Conservation (phyloP, 2,113 vertebrate genomes). For the Pachyramphus minor region DNA sequence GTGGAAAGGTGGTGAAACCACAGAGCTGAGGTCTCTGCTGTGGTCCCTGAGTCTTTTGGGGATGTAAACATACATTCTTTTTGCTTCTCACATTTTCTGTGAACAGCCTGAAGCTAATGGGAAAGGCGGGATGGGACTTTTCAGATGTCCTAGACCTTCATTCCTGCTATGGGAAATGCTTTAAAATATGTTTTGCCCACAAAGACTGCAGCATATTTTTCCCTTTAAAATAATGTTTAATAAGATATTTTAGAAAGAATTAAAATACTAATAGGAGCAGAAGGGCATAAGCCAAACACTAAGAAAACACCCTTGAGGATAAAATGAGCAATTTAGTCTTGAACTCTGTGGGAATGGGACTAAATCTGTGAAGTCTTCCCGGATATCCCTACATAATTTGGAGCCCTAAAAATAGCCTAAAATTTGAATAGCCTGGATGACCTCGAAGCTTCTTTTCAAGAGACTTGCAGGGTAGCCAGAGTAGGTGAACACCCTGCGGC, state of each 20-base stretch:
- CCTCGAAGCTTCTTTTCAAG: background rate
- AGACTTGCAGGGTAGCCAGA: background rate
- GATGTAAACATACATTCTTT: rapidly evolving
- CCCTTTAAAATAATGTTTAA: background rate
- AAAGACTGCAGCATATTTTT: background rate
- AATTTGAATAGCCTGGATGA: background rate
- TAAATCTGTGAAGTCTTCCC: constrained; percentile 42
- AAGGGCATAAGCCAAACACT: constrained; percentile 28
- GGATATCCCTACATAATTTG: constrained; percentile 12
- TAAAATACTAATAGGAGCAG: constrained; percentile 11
- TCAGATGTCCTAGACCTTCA: background rate
- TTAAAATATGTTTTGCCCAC: background rate
- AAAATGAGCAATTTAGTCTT: constrained; percentile 18
- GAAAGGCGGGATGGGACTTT: background rate
- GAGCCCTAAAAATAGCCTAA: constrained; percentile 38
- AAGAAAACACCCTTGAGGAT: constrained; percentile 21
- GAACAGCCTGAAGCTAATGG: background rate
- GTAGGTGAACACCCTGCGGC: constrained; percentile 14
- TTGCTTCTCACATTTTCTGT: background rate
- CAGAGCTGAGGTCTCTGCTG: background rate
- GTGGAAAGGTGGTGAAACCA: background rate
- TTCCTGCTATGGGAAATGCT: background rate
- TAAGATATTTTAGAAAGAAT: background rate
- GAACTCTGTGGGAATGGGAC: constrained; percentile 48
- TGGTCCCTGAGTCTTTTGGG: background rate